Evolutionary conservation across 2,113 vertebrate genomes (phyloP).

Genomic region (Asarcornis scutulata): DNA sequence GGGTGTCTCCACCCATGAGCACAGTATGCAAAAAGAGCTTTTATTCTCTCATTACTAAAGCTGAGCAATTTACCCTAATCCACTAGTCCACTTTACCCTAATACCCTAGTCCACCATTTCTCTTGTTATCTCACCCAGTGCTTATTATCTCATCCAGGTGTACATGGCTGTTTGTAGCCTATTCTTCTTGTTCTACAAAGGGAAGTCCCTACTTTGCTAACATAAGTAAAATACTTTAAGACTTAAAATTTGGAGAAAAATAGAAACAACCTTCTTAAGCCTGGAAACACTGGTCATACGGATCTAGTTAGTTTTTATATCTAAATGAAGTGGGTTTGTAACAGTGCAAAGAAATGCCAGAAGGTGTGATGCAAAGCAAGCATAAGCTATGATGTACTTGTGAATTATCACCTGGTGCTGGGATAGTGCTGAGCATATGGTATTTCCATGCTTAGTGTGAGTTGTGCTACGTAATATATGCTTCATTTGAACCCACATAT

Average conservation of each 20-base stretch:
- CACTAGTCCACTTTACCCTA: neutral
- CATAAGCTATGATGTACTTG: neutral
- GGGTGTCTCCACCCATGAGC: neutral
- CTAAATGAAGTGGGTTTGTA: neutral
- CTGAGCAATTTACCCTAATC: neutral
- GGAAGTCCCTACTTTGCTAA: fast-evolving
- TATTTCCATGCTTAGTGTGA: neutral
- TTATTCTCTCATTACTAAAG: neutral
- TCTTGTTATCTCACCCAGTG: neutral
- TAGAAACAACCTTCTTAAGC: neutral
- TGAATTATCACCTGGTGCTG: neutral
- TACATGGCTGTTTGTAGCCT: neutral
- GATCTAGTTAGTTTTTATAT: neutral
- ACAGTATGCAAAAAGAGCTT: neutral
- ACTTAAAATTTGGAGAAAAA: neutral
- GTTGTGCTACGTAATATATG: neutral
- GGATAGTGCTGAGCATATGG: neutral
- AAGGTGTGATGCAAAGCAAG: neutral
- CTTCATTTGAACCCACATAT: neutral
- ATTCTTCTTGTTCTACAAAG: neutral
- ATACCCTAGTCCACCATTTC: neutral
- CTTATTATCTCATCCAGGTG: neutral
- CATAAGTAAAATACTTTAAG: neutral
- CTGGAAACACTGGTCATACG: neutral
- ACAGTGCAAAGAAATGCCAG: neutral